Conservation (phyloP, 2,888 invertebrate species). For the Lasioglossum zephyrum region DNA sequence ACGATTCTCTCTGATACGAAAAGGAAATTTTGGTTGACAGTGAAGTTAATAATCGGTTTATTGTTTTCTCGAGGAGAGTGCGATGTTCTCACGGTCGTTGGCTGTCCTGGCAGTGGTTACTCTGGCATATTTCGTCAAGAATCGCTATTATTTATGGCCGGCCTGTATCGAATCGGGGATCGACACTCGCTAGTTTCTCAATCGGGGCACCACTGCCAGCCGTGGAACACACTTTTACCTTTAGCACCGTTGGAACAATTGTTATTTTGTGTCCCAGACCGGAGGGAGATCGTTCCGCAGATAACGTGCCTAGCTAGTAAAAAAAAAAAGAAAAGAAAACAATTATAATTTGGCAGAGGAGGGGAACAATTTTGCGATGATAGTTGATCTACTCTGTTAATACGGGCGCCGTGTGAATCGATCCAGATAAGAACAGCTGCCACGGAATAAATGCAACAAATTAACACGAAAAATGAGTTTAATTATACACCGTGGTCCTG, state of each 20-base stretch:
- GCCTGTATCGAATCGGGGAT: slow-evolving; percentile 51
- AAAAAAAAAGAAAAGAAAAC: not conserved
- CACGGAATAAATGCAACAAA: slow-evolving; percentile 15
- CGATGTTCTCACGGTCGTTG: slow-evolving; percentile 51
- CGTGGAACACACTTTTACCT: slow-evolving; percentile 5
- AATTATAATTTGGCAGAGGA: not conserved
- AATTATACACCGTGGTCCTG: not conserved
- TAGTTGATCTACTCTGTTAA: not conserved
- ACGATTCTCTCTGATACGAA: not conserved
- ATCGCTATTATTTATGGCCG: slow-evolving; percentile 69
- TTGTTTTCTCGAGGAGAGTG: not conserved
- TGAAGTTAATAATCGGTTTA: not conserved
- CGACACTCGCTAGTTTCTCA: slow-evolving; percentile 48
- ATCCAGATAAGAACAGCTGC: not conserved
- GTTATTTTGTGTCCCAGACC: slow-evolving; percentile 14
- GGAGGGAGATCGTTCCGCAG: not conserved
- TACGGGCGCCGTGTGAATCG: slow-evolving; percentile 8
- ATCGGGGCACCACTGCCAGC: slow-evolving; percentile 22
- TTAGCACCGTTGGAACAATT: not conserved
- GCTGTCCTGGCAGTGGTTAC: slow-evolving; percentile 20
- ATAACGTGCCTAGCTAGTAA: not conserved
- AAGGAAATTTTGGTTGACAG: not conserved
- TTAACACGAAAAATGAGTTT: not conserved
- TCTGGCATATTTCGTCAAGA: slow-evolving; percentile 65
- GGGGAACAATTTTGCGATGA: not conserved